These are phyloP conservation scores for Pseudachorutes palmiensis DNA, from an alignment of 1,140 invertebrate genomes.

Conservation along the genomic window DNA sequence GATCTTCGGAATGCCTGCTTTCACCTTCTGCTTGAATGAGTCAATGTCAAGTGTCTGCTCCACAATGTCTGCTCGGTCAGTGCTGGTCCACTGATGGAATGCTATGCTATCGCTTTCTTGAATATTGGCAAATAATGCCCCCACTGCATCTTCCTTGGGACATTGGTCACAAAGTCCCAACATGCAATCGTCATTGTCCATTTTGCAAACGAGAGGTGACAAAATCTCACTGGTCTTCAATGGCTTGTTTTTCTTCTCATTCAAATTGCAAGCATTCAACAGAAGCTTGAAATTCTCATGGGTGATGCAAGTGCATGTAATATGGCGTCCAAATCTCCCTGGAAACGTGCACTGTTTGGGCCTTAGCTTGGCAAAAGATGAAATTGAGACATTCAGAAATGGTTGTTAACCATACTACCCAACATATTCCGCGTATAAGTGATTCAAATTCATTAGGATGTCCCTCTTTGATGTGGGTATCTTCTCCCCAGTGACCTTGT, in stretches of 20 bases:
- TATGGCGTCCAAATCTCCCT: background rate
- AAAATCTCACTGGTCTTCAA: background rate
- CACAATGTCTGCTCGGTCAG: background rate
- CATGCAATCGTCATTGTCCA: conserved; percentile 1
- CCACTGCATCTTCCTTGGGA: background rate
- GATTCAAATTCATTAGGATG: background rate
- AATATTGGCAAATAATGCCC: background rate
- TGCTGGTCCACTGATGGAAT: background rate
- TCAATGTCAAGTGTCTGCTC: background rate
- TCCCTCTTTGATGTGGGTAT: background rate
- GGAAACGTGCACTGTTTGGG: conserved; percentile 6
- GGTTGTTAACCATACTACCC: background rate
- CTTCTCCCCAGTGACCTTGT: background rate
- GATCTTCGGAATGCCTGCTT: background rate
- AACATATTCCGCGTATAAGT: background rate
- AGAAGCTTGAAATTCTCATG: conserved; percentile 21
- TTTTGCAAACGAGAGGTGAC: background rate
- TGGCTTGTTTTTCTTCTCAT: too few relatives aligned
- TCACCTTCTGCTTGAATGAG: background rate
- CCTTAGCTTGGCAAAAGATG: conserved; percentile 6
- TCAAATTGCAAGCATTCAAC: background rate
- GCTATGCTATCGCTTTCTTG: background rate
- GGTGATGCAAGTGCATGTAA: background rate
- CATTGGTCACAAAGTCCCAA: conserved; percentile 3
- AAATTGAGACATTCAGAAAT: background rate